Percentiles rank a stretch among this genome's conserved stretches.
Conservation (phyloP, 2,113 vertebrate genomes). For the human (Homo sapiens) region GRCh38 chr17:9958501-9959000, state of each 20-base stretch:
- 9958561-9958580: neutral
- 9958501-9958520: accelerated
- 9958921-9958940: conserved; percentile 31
- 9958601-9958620: too few species aligned
- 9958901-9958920: neutral
- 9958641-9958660: accelerated
- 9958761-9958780: conserved; percentile 65
- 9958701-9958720: neutral
- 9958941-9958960: conserved; percentile 43
- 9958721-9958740: neutral
- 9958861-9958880: conserved; percentile 57
- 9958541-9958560: neutral
- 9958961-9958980: neutral
- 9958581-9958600: accelerated
- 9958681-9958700: accelerated
- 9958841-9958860: conserved; percentile 65
- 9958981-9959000: neutral
- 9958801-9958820: conserved; percentile 69
- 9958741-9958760: neutral
- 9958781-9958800: conserved; percentile 46
- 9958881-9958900: conserved; percentile 46
- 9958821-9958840: conserved; percentile 68
- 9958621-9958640: neutral
- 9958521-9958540: neutral
- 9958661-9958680: neutral